Percentiles rank a stretch among this genome's conserved stretches.
Evolutionary conservation across 2,113 vertebrate genomes (phyloP).

Genomic region (Dicaeum eximium): DNA sequence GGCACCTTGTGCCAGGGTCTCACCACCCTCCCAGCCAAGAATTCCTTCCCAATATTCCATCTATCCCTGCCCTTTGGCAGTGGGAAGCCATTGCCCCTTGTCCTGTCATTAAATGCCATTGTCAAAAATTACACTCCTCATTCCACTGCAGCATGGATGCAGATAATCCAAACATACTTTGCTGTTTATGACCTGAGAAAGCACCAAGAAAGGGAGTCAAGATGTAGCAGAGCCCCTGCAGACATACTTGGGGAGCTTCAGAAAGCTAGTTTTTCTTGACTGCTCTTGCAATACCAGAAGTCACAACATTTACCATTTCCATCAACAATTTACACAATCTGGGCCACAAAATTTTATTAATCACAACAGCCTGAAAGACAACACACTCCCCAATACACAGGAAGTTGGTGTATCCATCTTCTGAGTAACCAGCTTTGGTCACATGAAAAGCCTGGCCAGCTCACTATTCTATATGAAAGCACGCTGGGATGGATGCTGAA

Average conservation of each 20-base stretch:
- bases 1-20: accelerated
- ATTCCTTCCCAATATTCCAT: not conserved
- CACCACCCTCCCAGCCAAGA: accelerated
- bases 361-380: not conserved
- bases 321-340: accelerated
- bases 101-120: not conserved
- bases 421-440: not conserved
- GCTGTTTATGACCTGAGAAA: not conserved
- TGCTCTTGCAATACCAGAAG: not conserved
- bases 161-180: not conserved
- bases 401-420: not conserved
- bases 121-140: not conserved
- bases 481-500: not conserved
- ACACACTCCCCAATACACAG: accelerated
- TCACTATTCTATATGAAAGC: not conserved
- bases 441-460: accelerated
- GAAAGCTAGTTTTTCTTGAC: not conserved
- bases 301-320: not conserved
- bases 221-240: not conserved
- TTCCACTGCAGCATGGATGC: not conserved
- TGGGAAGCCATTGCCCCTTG: not conserved
- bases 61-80: not conserved
- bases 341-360: not conserved
- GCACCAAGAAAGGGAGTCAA: not conserved
- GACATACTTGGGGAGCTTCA: not conserved